Conservation (phyloP, 2,113 vertebrate species). For the Thermophis baileyi region DNA sequence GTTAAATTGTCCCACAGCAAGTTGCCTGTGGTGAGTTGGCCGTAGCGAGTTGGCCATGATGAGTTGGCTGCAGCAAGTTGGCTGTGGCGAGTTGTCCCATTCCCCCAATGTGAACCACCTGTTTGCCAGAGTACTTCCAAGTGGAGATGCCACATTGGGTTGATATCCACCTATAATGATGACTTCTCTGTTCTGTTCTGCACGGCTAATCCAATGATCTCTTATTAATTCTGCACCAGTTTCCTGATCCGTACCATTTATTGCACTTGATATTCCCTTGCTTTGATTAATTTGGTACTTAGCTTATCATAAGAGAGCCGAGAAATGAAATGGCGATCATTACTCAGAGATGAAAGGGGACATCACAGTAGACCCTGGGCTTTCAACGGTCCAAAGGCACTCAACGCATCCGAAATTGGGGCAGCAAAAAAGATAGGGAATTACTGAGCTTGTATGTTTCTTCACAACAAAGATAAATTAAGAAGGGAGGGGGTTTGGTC, state of each 20-base stretch:
- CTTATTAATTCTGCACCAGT: conserved; percentile 15
- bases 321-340: not conserved
- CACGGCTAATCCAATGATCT: not conserved
- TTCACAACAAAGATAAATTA: not conserved
- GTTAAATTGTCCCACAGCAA: too few species aligned
- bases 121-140: not conserved
- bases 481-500: not conserved
- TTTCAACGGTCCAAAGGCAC: conserved; percentile 3
- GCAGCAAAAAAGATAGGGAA: not conserved
- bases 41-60: too few species aligned
- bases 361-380: not conserved
- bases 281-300: conserved; percentile 35
- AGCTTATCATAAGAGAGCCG: conserved; percentile 8
- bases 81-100: too few species aligned
- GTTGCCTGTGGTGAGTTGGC: too few species aligned
- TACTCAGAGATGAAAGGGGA: conserved; percentile 16
- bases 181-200: not conserved
- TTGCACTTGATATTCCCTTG: not conserved
- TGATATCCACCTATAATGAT: not conserved
- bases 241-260: conserved; percentile 9
- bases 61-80: too few species aligned
- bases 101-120: not conserved
- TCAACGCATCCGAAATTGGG: not conserved
- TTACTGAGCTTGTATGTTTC: not conserved
- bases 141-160: not conserved